Evolutionary conservation across 2,113 vertebrate genomes (phyloP).

Genomic region (Amazona vittata): DNA sequence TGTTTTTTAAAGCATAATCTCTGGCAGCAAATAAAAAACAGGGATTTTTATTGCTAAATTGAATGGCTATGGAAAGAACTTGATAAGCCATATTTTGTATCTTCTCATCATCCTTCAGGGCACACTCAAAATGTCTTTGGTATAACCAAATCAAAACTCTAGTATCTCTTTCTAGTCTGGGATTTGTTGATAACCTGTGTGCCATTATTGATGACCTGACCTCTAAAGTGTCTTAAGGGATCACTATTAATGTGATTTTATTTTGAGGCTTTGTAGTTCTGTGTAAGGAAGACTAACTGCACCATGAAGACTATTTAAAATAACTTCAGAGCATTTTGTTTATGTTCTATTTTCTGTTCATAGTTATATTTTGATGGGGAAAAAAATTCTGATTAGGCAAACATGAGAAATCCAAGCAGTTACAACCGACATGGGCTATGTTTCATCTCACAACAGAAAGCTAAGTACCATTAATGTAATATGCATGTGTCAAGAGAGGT

Average conservation of each 20-base stretch:
- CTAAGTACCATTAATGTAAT: not conserved
- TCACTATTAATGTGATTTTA: not conserved
- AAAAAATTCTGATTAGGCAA: not conserved
- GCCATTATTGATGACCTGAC: not conserved
- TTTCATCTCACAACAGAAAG: not conserved
- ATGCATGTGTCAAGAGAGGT: not conserved
- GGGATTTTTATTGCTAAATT: not conserved
- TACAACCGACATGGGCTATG: not conserved
- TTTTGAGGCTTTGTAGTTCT: not conserved
- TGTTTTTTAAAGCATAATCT: not conserved
- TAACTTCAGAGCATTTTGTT: not conserved
- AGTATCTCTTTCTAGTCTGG: not conserved
- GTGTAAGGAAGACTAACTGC: not conserved
- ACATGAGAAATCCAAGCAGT: not conserved
- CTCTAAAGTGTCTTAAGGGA: not conserved
- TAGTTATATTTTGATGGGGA: not conserved
- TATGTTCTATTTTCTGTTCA: not conserved
- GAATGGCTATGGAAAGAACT: not conserved
- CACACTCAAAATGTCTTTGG: not conserved
- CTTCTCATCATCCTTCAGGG: not conserved
- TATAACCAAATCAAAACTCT: not conserved
- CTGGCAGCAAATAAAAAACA: not conserved
- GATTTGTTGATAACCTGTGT: not conserved
- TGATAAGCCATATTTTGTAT: not conserved
- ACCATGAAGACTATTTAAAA: not conserved